Evolutionary conservation across 2,113 vertebrate species (phyloP).

Genomic region (Heloderma charlesbogerti): DNA sequence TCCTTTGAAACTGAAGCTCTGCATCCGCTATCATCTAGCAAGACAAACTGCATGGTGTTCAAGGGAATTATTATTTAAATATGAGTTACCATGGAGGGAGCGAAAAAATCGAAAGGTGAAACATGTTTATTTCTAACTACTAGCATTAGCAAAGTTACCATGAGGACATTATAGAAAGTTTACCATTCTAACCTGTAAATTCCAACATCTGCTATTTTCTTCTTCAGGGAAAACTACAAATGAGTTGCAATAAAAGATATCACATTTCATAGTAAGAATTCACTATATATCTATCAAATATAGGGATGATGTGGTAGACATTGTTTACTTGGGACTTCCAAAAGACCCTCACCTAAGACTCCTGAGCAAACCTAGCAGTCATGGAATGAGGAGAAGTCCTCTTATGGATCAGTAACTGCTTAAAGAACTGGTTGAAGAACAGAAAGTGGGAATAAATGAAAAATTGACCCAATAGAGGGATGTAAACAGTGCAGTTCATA

Average conservation of each 20-base stretch:
- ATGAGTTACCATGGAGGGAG: slow-evolving; percentile 49
- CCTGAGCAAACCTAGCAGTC: too few species aligned
- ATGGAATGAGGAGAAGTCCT: too few species aligned
- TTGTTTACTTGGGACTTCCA: too few species aligned
- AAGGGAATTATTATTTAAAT: slow-evolving; percentile 64
- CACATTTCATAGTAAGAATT: slow-evolving; percentile 12
- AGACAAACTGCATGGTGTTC: slow-evolving; percentile 62
- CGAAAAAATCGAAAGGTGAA: slow-evolving; percentile 48
- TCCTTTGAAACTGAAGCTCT: slow-evolving; percentile 70
- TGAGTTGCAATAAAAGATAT: not conserved
- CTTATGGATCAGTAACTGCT: too few species aligned
- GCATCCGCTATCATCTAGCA: slow-evolving; percentile 63
- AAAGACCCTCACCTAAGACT: too few species aligned
- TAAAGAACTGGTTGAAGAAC: too few species aligned
- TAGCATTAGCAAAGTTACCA: slow-evolving; percentile 18
- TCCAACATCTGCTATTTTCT: not conserved
- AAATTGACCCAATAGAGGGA: too few species aligned
- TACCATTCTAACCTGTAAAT: slow-evolving; percentile 12
- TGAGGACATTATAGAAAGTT: not conserved
- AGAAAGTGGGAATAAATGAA: too few species aligned
- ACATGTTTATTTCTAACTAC: not conserved
- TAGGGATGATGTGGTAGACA: too few species aligned
- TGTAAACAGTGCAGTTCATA: too few species aligned
- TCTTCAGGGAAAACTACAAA: not conserved
- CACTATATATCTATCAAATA: not conserved